These are phyloP conservation scores for Scolopax bukidnonensis DNA, from an alignment of 2,797 vertebrate genomes.

Conservation along the genomic window DNA sequence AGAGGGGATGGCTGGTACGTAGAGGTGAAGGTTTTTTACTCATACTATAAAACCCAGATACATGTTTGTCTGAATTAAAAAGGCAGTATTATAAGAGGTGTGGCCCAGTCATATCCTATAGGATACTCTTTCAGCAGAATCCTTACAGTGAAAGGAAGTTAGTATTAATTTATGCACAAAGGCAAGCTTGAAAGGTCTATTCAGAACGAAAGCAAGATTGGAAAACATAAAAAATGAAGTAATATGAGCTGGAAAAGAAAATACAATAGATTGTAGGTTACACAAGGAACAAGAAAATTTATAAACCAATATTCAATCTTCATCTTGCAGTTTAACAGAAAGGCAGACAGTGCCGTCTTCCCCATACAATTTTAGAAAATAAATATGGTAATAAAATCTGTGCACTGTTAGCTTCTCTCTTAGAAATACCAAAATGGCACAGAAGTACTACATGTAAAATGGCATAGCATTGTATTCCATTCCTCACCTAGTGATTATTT, in stretches of 20 bases:
- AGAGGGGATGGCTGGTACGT: background rate
- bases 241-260: background rate
- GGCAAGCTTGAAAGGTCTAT: background rate
- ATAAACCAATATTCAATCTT: background rate
- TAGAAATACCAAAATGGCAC: background rate
- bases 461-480: background rate
- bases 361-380: background rate
- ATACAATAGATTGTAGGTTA: background rate
- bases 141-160: background rate
- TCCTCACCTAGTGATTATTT: background rate
- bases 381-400: background rate
- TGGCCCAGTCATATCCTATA: background rate
- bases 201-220: background rate
- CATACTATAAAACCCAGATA: background rate
- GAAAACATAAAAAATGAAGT: background rate
- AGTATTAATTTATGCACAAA: background rate
- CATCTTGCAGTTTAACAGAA: background rate
- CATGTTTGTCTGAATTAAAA: background rate
- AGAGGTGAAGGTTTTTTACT: background rate
- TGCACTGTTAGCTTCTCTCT: background rate
- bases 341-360: background rate
- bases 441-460: background rate
- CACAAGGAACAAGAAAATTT: background rate
- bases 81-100: background rate
- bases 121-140: background rate